Base-by-base conservation (phyloP, 2,888 invertebrate genomes). In the Diplazon laetatorius region DNA sequence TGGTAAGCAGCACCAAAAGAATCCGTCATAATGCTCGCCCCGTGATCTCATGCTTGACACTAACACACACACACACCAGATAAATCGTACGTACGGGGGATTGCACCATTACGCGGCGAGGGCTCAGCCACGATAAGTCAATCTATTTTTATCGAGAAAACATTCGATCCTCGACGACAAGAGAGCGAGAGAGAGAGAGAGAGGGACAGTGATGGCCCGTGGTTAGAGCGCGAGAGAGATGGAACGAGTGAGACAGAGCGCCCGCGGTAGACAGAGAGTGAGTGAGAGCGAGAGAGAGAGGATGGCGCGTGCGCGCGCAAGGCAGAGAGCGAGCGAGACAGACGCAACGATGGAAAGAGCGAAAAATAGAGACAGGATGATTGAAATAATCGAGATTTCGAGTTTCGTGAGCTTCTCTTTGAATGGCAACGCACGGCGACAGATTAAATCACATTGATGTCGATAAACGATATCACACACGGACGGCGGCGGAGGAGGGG, bases 21-120 rank as follows among this genome's bases (percentile, higher is more conserved):
- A 85, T 85, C 85, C 85, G 87, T 88, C 88, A 89, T 89, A 86
- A 84, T 89, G 85, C 84, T 83, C 82, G 83, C 79, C 83, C 83
- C 83, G 82, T 85, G 86, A 87, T 86, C 83, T 86, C 86, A 88
- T 86, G 82, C 82, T 76, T 80, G 60, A 63, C 69, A 62, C 52
- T 59, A 35, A 50, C 37, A 66, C 60, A 80, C n/a, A n/a, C n/a
- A n/a, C n/a, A n/a, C n/a, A 66, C 44, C 50, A 55, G 30, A 25
- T 22, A 14, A 68, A 35, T 16, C 20, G 16, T 46, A 50, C 55
- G 57, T 10, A 63, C 52, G 44, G 50, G 14, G 55, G 71, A n/a
- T 55, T 52, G 37, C 70, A 46, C 55, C 55, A 55, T 55, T 30
- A 35, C 55, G 14, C 55, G 14, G 30, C 30, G 35, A 55, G 30